Conservation (phyloP, 2,113 vertebrate species). For the Bettongia penicillata region DNA sequence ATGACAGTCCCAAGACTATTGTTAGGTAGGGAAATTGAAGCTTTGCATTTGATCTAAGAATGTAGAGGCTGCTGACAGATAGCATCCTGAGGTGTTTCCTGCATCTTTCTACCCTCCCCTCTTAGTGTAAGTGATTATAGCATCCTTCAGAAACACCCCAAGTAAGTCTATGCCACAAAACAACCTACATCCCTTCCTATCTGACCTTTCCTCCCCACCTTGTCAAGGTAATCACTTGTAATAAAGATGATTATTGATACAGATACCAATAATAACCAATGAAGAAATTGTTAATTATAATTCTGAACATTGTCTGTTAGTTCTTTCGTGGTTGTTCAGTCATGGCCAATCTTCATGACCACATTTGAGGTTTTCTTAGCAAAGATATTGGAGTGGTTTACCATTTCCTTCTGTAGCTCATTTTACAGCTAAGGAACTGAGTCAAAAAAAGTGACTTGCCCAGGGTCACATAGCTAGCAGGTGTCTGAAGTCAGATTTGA, state of each 20-base stretch:
- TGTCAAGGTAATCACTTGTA: background rate
- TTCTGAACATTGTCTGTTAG: background rate
- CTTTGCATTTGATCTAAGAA: background rate
- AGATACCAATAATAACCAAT: background rate
- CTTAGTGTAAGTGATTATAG: background rate
- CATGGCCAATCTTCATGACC: background rate
- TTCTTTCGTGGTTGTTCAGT: background rate
- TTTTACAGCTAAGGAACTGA: background rate
- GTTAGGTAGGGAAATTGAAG: background rate
- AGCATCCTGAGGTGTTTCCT: background rate
- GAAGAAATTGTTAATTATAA: background rate
- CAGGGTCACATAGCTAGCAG: background rate
- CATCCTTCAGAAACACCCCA: background rate
- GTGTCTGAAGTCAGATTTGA: background rate
- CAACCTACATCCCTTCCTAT: background rate
- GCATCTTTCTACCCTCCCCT: background rate
- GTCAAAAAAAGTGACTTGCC: background rate
- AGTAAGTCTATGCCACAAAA: background rate
- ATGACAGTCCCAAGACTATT: background rate
- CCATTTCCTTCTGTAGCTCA: background rate
- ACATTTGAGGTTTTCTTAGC: background rate
- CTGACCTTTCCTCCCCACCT: background rate
- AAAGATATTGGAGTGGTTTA: background rate
- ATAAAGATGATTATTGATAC: background rate
- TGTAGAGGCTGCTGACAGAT: background rate